Base-by-base conservation (phyloP, 2,113 vertebrate genomes). In the Oncorhynchus nerka region DNA sequence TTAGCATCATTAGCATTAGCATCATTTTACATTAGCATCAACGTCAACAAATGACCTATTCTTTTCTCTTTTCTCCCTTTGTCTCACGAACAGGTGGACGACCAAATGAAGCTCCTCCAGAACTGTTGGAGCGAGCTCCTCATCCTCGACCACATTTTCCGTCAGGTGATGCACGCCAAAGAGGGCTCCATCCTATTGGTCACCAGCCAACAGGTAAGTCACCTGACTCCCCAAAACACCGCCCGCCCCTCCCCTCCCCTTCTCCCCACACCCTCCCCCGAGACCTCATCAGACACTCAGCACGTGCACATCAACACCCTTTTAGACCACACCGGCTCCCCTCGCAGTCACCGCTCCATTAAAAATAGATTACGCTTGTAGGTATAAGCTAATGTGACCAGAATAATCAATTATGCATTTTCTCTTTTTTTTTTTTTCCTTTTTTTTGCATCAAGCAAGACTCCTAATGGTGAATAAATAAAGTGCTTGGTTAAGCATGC, bases 91-190 rank as follows among this genome's bases (percentile, higher is more conserved):
- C 90, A 99, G 98, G 98, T 99, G 87, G 98, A 99, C 28, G 98
- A 99, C 94, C 98, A 99, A 94, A 99, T 99, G 98, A 99, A 99
- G 89, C 93, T 99, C 78, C 95, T 99, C 88, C 98, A 99, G 90
- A 99, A 99, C 91, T 98, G 96, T 89, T 99, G 98, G 98, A 99
- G 98, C 1, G 98, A 99, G 83, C 96, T 99, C 79, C 92, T 99
- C 92, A 99, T 99, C 83, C 94, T 99, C 2, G 98, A 99, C 91
- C 98, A 99, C 84, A 94, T 99, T 87, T 99, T 97, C 90, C 94
- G 98, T 65, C 98, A 99, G 94, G 98, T 99, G 91, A 93, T 97
- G 70, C 96, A 98, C 0, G 94, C 96, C 73, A 99, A 98, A 85
- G 98, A 99, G 87, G 96, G 97, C 68, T 97, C 96, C 57, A 96